Base-by-base conservation (phyloP, 1,140 invertebrate species). In the Sarcophaga peregrina region DNA sequence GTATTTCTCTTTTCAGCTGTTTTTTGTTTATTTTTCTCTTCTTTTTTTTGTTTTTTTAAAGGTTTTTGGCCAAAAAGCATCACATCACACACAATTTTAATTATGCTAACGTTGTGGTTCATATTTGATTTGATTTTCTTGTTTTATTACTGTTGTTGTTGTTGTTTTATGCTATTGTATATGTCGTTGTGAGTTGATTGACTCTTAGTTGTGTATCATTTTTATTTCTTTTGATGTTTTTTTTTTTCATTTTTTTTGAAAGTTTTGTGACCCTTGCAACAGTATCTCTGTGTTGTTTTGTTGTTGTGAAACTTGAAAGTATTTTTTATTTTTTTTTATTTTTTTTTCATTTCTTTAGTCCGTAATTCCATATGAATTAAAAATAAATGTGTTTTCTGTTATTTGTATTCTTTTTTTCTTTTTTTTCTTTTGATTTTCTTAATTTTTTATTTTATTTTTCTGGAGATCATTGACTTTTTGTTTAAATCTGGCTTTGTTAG, bases 401-500 rank as follows among this genome's bases (percentile, higher is more conserved):
- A 37, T 37, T 37, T 37, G 25, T 37, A 37, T 37, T 37, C 25
- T 37, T 37, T 37, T 37, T 37, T 37, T 4, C 4, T 37, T 37
- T 37, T 37, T 37, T 37, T 37, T 37, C 4, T 37, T 37, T 37
- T 37, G 25, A 2, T 37, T 37, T 72, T 25, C 8, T 72, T 25
- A 72, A 52, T 76, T 47, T 25, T 17, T 72, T 25, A 72, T 78
- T 76, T 47, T 76, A 20, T 76, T 46, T 76, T 73, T 76, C 25
- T 78, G 47, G 75, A 78, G 75, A 78, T 78, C 75, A 78, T 78
- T 78, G 75, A 78, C 75, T 78, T 50, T 78, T 78, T 78, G 75
- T 50, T 37, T 68, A 68, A 68, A 68, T 68, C 62, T 68, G 62
- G 62, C 47, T 50, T 78, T 78, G 75, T 78, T 78, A 50, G 75